Base-by-base conservation (phyloP, 2,888 invertebrate species). In the Ligdia adustata region DNA sequence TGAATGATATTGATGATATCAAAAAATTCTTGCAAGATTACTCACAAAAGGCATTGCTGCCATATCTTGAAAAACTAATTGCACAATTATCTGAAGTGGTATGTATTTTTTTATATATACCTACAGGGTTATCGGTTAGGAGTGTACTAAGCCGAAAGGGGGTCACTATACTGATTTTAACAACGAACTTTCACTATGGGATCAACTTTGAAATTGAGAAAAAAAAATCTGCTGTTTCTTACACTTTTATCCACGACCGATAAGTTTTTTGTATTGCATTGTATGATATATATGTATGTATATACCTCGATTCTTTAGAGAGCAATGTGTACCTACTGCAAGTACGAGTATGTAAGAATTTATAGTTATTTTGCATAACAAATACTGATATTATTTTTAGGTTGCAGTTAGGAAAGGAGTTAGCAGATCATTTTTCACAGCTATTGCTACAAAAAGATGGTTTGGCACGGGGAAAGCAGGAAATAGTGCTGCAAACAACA, bases 391-490 rank as follows among this genome's bases (percentile, higher is more conserved):
- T 14, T 14, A 4, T 33, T 70, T 82, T 41, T 53, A 93, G 93
- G 93, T 95, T 41, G 93, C 95, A 12, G 96, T 95, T 69, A 95
- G 95, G 72, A 98, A 98, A 80, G 98, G 98, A 3, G 95, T 99
- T 2, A 97, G 98, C 73, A 93, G 97, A 72, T 98, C 98, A 0
- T 87, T 99, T 54, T 92, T 99, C 55, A 98, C 96, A 75, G 98
- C 98, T 11, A 98, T 96, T 75, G 98, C 98, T 9, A 98, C 99
- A 1, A 98, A 98, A 84, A 92, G 98, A 62, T 98, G 98, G 96
- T 98, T 99, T 85, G 96, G 96, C 9, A 95, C 97, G 4, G 96
- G 94, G 64, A 98, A 97, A 81, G 95, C 96, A 1, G 96, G 96
- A 4, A 92, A 92, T 9, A 92, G 94, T 48, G 92, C 94, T 34